These are phyloP conservation scores for Drosophila pachea DNA, from an alignment of 1,140 invertebrate genomes.

Conservation along the genomic window DNA sequence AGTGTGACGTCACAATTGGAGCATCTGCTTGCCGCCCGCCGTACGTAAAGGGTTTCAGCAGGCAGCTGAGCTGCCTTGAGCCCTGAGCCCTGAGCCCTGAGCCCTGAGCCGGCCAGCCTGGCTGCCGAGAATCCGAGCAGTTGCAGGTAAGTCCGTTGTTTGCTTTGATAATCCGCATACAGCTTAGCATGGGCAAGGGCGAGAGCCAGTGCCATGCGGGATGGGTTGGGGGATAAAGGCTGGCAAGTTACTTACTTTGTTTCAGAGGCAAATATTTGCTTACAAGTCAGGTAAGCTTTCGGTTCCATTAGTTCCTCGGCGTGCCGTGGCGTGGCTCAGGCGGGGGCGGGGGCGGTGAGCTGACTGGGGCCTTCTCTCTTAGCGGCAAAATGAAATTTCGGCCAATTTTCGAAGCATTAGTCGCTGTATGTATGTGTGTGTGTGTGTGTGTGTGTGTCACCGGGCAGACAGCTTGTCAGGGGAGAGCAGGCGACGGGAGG, in stretches of 20 bases:
- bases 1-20: conserved; percentile 1
- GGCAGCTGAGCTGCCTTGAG: not conserved
- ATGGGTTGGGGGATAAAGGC: conserved; percentile 12
- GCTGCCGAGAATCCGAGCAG: conserved; percentile 6
- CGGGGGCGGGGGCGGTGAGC: conserved; percentile 11
- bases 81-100: too few species aligned
- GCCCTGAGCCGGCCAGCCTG: not conserved
- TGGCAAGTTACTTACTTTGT: conserved; percentile 60
- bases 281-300: conserved; percentile 73
- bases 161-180: conserved; percentile 72
- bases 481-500: too few species aligned
- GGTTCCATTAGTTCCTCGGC: conserved; percentile 66
- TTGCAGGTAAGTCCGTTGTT: conserved; percentile 56
- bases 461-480: too few species aligned
- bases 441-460: too few species aligned
- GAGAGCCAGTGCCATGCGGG: not conserved
- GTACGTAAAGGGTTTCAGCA: conserved; percentile 9
- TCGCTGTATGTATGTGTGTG: not conserved
- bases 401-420: conserved; percentile 75
- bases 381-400: conserved; percentile 67
- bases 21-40: not conserved
- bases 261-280: conserved; percentile 72
- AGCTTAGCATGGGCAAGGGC: conserved; percentile 56
- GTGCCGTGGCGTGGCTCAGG: conserved; percentile 26
- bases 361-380: not conserved